These are phyloP conservation scores for Tenthredo distinguenda DNA, from an alignment of 2,888 invertebrate genomes.

Conservation along the genomic window DNA sequence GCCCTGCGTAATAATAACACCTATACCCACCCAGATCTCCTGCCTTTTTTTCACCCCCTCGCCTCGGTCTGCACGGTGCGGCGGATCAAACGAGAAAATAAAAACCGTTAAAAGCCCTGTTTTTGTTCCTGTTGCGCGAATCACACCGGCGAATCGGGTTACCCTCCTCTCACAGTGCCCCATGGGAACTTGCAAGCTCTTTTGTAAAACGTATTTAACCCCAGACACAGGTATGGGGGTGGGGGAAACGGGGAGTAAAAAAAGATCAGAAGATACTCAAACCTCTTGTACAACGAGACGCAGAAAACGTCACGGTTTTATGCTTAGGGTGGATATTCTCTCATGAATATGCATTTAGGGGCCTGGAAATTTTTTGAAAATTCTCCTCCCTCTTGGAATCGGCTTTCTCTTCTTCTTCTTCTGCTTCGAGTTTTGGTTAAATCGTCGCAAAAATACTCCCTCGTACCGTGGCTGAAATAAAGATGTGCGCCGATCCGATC, in stretches of 20 bases:
- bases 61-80: neutral
- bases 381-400: neutral
- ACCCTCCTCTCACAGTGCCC: neutral
- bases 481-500: neutral
- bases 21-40: neutral
- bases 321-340: neutral
- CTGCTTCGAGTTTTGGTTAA: neutral
- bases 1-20: constrained; percentile 23
- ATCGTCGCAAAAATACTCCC: neutral
- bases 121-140: constrained; percentile 16
- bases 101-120: constrained; percentile 8
- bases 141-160: constrained; percentile 9
- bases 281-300: neutral
- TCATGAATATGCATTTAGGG: neutral
- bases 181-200: neutral
- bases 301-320: neutral
- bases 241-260: neutral
- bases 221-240: neutral
- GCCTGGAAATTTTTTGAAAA: neutral
- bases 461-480: neutral
- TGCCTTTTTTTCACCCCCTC: neutral
- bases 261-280: neutral
- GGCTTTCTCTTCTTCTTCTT: neutral
- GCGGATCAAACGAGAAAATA: constrained; percentile 7
- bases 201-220: constrained; percentile 5